A percentile compares a stretch with the other conserved stretches of the same genome.
Conservation (phyloP, 2,888 invertebrate species). For the Alloscopus bannaensis region DNA sequence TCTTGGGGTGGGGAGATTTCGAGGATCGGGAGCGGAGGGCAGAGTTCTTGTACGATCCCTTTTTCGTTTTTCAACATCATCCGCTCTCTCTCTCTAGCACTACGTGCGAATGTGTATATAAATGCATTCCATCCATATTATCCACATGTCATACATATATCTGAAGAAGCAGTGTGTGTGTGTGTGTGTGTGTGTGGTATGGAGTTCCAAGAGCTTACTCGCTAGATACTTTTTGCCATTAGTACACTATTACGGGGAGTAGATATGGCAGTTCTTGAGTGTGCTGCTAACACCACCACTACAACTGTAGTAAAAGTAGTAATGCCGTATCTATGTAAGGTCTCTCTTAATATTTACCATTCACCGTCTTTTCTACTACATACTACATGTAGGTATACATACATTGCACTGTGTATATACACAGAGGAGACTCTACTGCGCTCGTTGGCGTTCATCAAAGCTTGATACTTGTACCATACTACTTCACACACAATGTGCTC, state of each 20-base stretch:
- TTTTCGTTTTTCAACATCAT: constrained; percentile 51
- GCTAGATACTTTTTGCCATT: constrained; percentile 63
- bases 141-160: constrained; percentile 59
- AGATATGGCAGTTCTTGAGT: constrained; percentile 61
- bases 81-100: constrained; percentile 22
- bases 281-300: constrained; percentile 61
- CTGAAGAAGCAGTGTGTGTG: constrained; percentile 25
- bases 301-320: constrained; percentile 57
- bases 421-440: constrained; percentile 4
- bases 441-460: constrained; percentile 31
- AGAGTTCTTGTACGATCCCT: constrained; percentile 61
- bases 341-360: constrained; percentile 65
- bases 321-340: constrained; percentile 59
- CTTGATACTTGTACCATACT: background rate
- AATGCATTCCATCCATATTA: constrained; percentile 61
- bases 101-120: constrained; percentile 4
- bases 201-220: constrained; percentile 58
- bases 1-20: constrained; percentile 63
- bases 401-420: constrained; percentile 1
- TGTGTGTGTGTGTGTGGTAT: constrained; percentile 36
- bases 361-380: constrained; percentile 50
- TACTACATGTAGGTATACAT: constrained; percentile 28
- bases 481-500: constrained; percentile 29
- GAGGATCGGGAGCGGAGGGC: constrained; percentile 61
- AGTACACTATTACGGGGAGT: constrained; percentile 60